These are phyloP conservation scores for Elachura formosa DNA, from an alignment of 2,113 vertebrate species.

Conservation along the genomic window DNA sequence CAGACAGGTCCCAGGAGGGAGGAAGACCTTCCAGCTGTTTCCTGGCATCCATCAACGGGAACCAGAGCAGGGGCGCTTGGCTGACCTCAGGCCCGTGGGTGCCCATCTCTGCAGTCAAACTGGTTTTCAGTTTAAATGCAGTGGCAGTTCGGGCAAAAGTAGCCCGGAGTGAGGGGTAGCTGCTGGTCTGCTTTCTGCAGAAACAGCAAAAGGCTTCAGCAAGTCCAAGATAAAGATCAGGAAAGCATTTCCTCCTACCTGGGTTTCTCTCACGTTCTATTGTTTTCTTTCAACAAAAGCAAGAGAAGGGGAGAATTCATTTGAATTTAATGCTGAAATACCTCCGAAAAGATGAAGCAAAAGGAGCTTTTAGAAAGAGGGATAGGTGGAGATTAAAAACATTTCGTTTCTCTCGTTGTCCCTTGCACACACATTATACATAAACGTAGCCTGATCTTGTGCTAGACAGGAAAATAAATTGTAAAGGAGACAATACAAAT, in stretches of 20 bases:
- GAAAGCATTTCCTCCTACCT: neutral
- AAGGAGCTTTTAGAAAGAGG: neutral
- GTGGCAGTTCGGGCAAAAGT: neutral
- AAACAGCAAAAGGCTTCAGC: neutral
- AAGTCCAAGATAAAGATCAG: neutral
- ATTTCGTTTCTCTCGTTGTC: neutral
- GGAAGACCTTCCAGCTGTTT: neutral
- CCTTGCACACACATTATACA: neutral
- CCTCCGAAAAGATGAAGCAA: neutral
- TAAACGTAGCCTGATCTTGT: neutral
- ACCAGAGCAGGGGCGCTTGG: neutral
- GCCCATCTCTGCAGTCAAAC: neutral
- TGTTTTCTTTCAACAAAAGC: neutral
- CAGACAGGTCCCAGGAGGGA: neutral
- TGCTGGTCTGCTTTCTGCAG: neutral
- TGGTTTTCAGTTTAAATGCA: neutral
- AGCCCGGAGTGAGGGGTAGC: neutral
- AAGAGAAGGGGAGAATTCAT: neutral
- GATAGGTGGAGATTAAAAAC: neutral
- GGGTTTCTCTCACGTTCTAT: neutral
- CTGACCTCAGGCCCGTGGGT: neutral
- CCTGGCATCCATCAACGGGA: neutral
- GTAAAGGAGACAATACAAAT: neutral
- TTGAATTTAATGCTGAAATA: neutral
- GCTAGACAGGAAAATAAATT: neutral